Percentiles rank a stretch among this genome's conserved stretches.
These are phyloP conservation scores for Epizoanthus illoricatus DNA, from an alignment of 92 coral and sea anemone genomes.

Conservation along the genomic window DNA sequence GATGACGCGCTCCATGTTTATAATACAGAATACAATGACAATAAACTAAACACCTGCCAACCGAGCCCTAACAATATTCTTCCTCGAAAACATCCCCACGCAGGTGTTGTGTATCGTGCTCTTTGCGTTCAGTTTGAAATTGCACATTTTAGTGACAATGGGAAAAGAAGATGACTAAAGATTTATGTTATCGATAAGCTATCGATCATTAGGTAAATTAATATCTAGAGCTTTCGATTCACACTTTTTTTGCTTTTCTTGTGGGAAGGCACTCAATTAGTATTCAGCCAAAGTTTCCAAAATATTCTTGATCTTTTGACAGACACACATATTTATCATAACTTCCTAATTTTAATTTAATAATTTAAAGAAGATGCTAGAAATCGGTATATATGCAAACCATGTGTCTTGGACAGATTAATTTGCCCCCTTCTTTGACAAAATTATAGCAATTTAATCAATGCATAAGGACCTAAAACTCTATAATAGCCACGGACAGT, in stretches of 20 bases:
- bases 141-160: not conserved
- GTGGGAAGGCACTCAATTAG: not conserved
- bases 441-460: not conserved
- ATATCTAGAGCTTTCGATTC: not conserved
- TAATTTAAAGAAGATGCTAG: not conserved
- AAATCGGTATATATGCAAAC: too few relatives aligned
- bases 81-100: not conserved
- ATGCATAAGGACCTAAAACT: not conserved
- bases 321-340: slow-evolving; percentile 1
- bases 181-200: not conserved
- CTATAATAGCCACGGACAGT: not conserved
- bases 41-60: not conserved
- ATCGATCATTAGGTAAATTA: not conserved
- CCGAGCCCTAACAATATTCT: not conserved
- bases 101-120: not conserved
- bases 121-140: not conserved
- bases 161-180: not conserved
- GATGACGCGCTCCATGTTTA: too few relatives aligned
- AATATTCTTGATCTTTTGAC: not conserved
- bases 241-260: not conserved
- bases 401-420: not conserved
- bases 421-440: too few relatives aligned
- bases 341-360: not conserved
- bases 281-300: not conserved
- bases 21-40: not conserved